Evolutionary conservation across 1,140 invertebrate species (phyloP), one percentile per base, ranked within the genome.

Genomic region (Drosophila kurseongensis): DNA sequence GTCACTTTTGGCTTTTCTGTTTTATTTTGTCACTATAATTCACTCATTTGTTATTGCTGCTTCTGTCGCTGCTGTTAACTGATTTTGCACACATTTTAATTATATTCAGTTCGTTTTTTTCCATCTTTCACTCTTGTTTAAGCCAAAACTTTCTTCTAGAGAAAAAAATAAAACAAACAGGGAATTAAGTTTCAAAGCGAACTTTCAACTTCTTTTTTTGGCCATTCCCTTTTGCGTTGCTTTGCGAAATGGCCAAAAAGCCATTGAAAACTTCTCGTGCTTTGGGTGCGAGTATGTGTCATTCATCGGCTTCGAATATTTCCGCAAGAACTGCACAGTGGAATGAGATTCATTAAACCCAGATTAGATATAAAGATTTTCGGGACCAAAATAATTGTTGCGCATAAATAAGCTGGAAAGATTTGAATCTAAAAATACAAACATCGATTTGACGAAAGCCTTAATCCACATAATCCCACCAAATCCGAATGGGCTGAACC

Each of bases 1-100:
- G 61, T 89, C 84, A 89, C 84, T 89, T 89, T 89, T 90, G 55
- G 48, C 78, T 80, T 51, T 52, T 55, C 80, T 56, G 52, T 52
- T 50, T 80, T 56, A 57, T 45, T 75, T 60, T 50, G 41, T 75
- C 63, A 71, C 63, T 71, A 44, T 51, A 41, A 68, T 63, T 63
- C 50, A 47, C 42, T 60, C 27, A 52, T 74, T 72, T 59, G 42
- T 59, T 41, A 54, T 35, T 63, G 29, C 6, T 55, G 52, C 48
- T 66, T 27, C 44, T 71, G 35, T 36, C 69, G 14, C 16, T 27
- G 38, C 32, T 50, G 40, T 45, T 72, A 23, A 63, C 52, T 32
- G 58, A 72, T 78, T 59, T 71, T 58, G 42, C 23, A 42, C 63
- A 72, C 54, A 69, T 60, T 74, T 66, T 45, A 44, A 80, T 66